These are phyloP conservation scores for Polypedilum pembai DNA, from an alignment of 1,140 invertebrate species.

Conservation along the genomic window DNA sequence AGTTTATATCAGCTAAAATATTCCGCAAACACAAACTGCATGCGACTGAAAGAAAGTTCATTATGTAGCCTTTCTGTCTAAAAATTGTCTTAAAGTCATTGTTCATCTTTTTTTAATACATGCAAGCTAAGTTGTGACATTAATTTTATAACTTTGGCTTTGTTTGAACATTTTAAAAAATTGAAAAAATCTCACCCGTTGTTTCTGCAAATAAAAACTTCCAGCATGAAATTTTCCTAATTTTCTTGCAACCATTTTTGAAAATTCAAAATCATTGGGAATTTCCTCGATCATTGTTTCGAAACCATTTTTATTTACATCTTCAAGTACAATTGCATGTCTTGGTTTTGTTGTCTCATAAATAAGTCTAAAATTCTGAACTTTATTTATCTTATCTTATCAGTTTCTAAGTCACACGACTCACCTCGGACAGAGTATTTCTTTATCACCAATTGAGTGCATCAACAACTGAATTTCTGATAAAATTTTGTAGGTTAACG, in stretches of 20 bases:
- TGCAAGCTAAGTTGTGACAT: too few relatives aligned
- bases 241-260: background rate
- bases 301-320: background rate
- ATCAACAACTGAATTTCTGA: background rate
- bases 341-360: background rate
- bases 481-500: background rate
- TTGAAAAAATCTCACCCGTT: background rate
- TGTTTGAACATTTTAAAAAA: too few relatives aligned
- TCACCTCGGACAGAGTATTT: background rate
- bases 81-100: too few relatives aligned
- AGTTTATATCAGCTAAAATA: too few relatives aligned
- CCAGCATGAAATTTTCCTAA: slow-evolving; percentile 21
- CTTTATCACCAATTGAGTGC: background rate
- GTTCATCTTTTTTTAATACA: too few relatives aligned
- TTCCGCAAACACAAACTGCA: too few relatives aligned
- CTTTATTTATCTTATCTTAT: background rate
- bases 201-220: background rate
- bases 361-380: background rate
- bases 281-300: background rate
- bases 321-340: background rate
- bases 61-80: too few relatives aligned
- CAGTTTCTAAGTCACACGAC: background rate
- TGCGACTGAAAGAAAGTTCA: too few relatives aligned
- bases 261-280: background rate
- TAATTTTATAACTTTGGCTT: too few relatives aligned